A percentile compares a stretch with the other conserved stretches of the same genome.
phyloP scores from a whole-genome alignment of 2,888 invertebrate genomes.

The Amiota minor region DNA sequence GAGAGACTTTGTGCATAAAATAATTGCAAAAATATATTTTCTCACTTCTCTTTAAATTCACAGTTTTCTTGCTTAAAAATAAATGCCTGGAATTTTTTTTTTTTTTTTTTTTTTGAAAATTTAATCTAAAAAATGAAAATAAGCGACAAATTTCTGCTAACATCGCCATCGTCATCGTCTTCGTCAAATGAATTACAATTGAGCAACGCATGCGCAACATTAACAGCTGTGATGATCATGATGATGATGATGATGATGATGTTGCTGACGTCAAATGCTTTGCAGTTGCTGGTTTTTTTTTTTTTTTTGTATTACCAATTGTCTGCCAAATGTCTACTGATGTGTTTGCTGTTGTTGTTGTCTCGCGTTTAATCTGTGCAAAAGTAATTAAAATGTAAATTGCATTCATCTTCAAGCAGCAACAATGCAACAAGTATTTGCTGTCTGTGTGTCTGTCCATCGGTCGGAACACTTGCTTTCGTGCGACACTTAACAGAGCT shows the following conservation, averaged over 20 bases:
- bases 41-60: conserved; percentile 7
- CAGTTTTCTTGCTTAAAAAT: not conserved
- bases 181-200: not conserved
- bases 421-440: conserved; percentile 32
- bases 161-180: not conserved
- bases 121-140: not conserved
- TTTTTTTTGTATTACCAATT: not conserved
- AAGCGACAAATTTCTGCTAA: conserved; percentile 10
- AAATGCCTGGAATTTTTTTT: not conserved
- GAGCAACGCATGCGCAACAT: conserved; percentile 19
- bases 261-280: conserved; percentile 22
- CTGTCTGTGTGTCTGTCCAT: not conserved
- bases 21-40: not conserved
- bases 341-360: conserved; percentile 19
- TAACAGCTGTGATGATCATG: not conserved
- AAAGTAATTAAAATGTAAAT: conserved; percentile 65
- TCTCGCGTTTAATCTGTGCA: conserved; percentile 27
- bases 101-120: too few species aligned
- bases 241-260: conserved; percentile 2
- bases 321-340: conserved; percentile 24
- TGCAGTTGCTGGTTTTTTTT: conserved; percentile 8
- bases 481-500: conserved; percentile 62
- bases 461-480: conserved; percentile 21
- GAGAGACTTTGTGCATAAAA: conserved; percentile 30
- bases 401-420: conserved; percentile 58